These are phyloP conservation scores for Falco punctatus DNA, from an alignment of 2,113 vertebrate species.

Conservation along the genomic window DNA sequence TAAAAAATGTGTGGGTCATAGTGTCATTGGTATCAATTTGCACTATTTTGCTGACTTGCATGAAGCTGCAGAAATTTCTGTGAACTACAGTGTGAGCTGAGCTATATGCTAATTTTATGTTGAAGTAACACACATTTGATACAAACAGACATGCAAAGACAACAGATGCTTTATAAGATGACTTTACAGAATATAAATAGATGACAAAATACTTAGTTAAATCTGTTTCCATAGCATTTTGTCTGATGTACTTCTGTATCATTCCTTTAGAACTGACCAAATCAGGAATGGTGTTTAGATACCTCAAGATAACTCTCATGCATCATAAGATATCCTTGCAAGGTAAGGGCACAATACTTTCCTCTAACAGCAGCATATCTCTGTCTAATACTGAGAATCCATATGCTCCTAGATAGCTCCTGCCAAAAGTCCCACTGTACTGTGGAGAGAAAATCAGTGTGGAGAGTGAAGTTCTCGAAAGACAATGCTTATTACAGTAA, in stretches of 20 bases:
- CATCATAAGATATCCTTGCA: not conserved
- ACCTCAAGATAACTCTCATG: not conserved
- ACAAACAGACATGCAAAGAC: not conserved
- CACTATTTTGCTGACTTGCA: not conserved
- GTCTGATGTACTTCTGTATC: not conserved
- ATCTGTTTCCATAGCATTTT: not conserved
- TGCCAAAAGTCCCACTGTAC: constrained; percentile 38
- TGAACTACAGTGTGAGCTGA: not conserved
- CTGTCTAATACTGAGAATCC: not conserved
- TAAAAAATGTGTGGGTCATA: constrained; percentile 23
- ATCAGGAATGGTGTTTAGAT: not conserved
- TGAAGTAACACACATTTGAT: constrained; percentile 6
- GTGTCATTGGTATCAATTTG: not conserved
- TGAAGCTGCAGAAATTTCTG: not conserved
- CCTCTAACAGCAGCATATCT: not conserved
- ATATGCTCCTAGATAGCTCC: not conserved
- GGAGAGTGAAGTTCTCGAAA: not conserved
- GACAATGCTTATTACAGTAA: not conserved
- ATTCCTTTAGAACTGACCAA: not conserved
- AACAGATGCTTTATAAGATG: not conserved
- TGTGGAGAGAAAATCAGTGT: constrained; percentile 4
- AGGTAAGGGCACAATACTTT: not conserved
- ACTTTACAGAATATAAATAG: not conserved
- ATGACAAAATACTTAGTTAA: not conserved
- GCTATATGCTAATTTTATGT: constrained; percentile 13